Percentiles rank a stretch among this genome's conserved stretches.
phyloP scores from a whole-genome alignment of 2,113 vertebrate species.

The Elgaria multicarinata region DNA sequence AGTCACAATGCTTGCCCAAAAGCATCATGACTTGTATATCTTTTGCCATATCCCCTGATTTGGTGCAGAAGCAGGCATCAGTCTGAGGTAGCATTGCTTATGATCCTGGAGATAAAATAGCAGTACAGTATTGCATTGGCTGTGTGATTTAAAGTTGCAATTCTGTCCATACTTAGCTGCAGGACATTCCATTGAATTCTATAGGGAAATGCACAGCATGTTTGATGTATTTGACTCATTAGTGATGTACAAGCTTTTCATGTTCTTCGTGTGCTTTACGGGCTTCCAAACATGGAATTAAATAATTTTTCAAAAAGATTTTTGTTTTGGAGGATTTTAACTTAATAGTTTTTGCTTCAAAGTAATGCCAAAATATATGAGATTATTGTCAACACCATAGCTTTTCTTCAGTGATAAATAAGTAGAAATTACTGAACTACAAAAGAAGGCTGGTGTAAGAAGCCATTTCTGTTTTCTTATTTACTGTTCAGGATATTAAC shows the following conservation, averaged over 20 bases:
- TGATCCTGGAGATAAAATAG: neutral
- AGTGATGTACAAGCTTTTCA: neutral
- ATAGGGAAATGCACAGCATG: neutral
- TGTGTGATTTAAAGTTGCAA: neutral
- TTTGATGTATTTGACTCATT: constrained; percentile 3
- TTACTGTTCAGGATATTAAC: neutral
- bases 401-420: neutral
- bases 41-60: neutral
- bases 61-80: neutral
- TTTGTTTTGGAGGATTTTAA: neutral
- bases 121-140: neutral
- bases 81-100: neutral
- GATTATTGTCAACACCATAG: too few species aligned
- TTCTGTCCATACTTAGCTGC: neutral
- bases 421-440: neutral
- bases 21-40: neutral
- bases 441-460: neutral
- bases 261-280: constrained; percentile 17
- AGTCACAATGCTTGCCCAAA: neutral
- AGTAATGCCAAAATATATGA: neutral
- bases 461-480: neutral
- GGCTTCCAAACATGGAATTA: neutral
- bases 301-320: neutral
- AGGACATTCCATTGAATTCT: neutral
- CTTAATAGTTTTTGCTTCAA: neutral